Percentiles rank a stretch among this genome's conserved stretches.
phyloP scores from a whole-genome alignment of 2,113 vertebrate genomes.

The Amblyopsis rosae region DNA sequence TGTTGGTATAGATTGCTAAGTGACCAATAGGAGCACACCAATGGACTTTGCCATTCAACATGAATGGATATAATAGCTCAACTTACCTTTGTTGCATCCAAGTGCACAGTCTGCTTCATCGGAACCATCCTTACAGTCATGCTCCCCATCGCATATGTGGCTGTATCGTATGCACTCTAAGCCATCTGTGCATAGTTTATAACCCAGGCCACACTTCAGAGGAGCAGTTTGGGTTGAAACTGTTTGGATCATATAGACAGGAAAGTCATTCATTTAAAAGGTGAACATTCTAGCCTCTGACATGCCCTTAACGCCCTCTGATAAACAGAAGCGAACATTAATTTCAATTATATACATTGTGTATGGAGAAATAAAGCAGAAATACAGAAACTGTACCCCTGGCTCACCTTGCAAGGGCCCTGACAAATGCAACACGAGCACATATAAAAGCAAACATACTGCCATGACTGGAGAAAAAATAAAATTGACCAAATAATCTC shows the following conservation, averaged over 20 bases:
- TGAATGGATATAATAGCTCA: conserved; percentile 17
- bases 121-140: conserved; percentile 84
- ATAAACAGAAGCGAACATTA: background rate
- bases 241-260: background rate
- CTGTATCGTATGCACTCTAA: conserved; percentile 72
- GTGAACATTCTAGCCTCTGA: background rate
- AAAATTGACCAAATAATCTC: conserved; percentile 7
- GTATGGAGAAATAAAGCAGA: background rate
- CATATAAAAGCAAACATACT: conserved; percentile 46
- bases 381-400: background rate
- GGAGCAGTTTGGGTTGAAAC: conserved; percentile 32
- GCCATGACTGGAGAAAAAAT: conserved; percentile 50
- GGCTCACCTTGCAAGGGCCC: conserved; percentile 51
- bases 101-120: conserved; percentile 80
- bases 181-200: conserved; percentile 73
- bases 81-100: conserved; percentile 76
- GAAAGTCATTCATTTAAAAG: background rate
- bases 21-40: background rate
- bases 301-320: background rate
- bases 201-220: conserved; percentile 47
- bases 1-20: no score
- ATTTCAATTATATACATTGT: background rate
- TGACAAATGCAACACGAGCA: conserved; percentile 27
- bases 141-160: conserved; percentile 82
- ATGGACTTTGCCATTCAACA: background rate